A percentile compares a stretch with the other conserved stretches of the same genome.
Evolutionary conservation across 2,888 invertebrate species (phyloP).

Genomic region (Onchidella celtica): DNA sequence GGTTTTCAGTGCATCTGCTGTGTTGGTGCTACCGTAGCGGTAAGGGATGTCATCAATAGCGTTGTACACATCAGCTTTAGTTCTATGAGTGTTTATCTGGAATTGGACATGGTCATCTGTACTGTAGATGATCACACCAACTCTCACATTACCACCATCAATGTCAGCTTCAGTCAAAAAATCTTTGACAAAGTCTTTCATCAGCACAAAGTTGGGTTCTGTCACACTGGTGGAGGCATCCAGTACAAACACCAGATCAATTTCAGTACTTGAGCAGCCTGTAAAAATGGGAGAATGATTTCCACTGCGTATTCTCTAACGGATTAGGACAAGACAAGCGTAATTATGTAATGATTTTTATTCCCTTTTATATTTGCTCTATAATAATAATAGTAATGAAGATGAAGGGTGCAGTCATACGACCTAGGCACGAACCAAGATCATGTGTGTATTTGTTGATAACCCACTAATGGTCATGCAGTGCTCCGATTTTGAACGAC

Average conservation of each 20-base stretch:
- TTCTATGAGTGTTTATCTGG: slow-evolving; percentile 62
- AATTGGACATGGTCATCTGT: slow-evolving; percentile 64
- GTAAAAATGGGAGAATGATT: not conserved
- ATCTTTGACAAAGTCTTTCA: slow-evolving; percentile 62
- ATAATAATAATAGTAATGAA: no score
- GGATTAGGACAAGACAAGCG: no score
- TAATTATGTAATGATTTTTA: no score
- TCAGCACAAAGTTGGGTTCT: slow-evolving; percentile 62
- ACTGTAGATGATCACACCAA: slow-evolving; percentile 72
- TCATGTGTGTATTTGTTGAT: no score
- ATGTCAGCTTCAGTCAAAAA: slow-evolving; percentile 64
- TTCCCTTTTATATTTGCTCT: no score
- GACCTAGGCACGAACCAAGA: no score
- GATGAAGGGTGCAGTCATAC: no score
- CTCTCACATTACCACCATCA: slow-evolving; percentile 66
- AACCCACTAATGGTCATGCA: no score
- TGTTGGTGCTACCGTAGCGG: slow-evolving; percentile 73
- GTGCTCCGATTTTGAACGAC: no score
- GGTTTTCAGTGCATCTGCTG: slow-evolving; percentile 68
- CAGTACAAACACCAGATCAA: slow-evolving; percentile 71
- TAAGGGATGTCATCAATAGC: slow-evolving; percentile 64
- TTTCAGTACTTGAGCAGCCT: slow-evolving; percentile 60
- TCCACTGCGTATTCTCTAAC: no score
- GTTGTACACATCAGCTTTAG: slow-evolving; percentile 59
- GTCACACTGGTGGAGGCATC: slow-evolving; percentile 74